A percentile compares a stretch with the other conserved stretches of the same genome.
phyloP scores from a whole-genome alignment of 2,113 vertebrate genomes.

The Elaphurus davidianus region DNA sequence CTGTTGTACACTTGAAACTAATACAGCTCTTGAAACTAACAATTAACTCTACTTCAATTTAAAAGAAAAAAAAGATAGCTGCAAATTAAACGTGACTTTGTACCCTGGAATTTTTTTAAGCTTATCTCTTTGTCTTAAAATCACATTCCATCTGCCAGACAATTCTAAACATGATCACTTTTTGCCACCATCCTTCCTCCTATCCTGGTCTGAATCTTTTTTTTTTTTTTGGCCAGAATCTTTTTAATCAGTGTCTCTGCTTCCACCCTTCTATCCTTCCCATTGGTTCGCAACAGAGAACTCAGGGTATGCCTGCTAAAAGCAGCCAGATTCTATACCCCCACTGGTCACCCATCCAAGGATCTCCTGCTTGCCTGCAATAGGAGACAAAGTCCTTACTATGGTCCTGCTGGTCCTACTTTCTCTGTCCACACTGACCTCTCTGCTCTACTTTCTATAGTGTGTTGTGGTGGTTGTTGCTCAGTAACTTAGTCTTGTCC shows the following conservation, averaged over 20 bases:
- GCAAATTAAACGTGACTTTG: neutral
- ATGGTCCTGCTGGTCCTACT: accelerated
- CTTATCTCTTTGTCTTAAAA: neutral
- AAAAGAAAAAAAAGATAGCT: neutral
- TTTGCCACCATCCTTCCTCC: accelerated
- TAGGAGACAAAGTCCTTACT: neutral
- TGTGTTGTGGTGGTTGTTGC: neutral
- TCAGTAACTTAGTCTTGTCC: neutral
- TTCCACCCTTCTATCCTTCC: accelerated
- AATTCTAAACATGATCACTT: neutral
- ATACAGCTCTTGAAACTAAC: neutral
- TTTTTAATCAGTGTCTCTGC: neutral
- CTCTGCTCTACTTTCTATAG: neutral
- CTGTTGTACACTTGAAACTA: neutral
- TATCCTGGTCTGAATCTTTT: too few species aligned
- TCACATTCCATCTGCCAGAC: neutral
- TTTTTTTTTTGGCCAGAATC: too few species aligned
- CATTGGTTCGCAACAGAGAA: too few species aligned
- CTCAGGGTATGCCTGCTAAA: too few species aligned
- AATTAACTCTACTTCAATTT: neutral
- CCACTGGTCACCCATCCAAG: accelerated
- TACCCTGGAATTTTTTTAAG: too few species aligned
- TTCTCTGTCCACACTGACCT: neutral
- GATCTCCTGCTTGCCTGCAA: neutral
- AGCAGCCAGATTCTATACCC: accelerated